Percentiles rank a stretch among this genome's conserved stretches.
Evolutionary conservation across 2,888 invertebrate species (phyloP).

Genomic region (Drosophila niveifrons): DNA sequence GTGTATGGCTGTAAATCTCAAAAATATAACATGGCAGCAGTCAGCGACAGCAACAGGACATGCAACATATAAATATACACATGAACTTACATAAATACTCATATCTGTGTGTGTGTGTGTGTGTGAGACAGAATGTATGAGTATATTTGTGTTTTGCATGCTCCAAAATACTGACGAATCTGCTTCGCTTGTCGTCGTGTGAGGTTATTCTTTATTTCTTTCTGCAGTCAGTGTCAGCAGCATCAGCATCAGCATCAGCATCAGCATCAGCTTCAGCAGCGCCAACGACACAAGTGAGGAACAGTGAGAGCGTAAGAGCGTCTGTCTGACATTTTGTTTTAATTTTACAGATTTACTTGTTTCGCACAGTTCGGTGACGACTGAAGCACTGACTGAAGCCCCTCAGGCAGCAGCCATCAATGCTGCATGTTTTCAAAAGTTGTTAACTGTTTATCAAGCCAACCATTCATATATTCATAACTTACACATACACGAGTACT

Average conservation of each 20-base stretch:
- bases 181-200: slow-evolving; percentile 23
- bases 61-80: slow-evolving; percentile 40
- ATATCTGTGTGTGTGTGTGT: not conserved
- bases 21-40: slow-evolving; percentile 54
- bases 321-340: slow-evolving; percentile 71
- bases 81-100: slow-evolving; percentile 8
- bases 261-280: slow-evolving; percentile 3
- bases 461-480: slow-evolving; percentile 59
- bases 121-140: not conserved
- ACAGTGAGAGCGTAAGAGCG: slow-evolving; percentile 12
- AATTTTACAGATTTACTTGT: slow-evolving; percentile 75
- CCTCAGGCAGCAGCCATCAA: slow-evolving; percentile 51
- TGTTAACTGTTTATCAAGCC: slow-evolving; percentile 48
- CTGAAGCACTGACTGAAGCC: slow-evolving; percentile 30
- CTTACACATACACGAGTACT: slow-evolving; percentile 13
- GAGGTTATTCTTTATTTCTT: slow-evolving; percentile 32
- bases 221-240: slow-evolving; percentile 27
- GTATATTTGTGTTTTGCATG: slow-evolving; percentile 9
- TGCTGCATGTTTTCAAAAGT: slow-evolving; percentile 58
- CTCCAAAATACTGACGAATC: slow-evolving; percentile 47
- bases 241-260: slow-evolving; percentile 4
- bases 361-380: slow-evolving; percentile 46
- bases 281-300: not conserved
- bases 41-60: slow-evolving; percentile 49
- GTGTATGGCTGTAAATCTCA: slow-evolving; percentile 51